Percentiles rank a stretch among this genome's conserved stretches.
These are phyloP conservation scores for Lagocephalus sceleratus DNA, from an alignment of 2,797 vertebrate genomes.

Conservation along the genomic window DNA sequence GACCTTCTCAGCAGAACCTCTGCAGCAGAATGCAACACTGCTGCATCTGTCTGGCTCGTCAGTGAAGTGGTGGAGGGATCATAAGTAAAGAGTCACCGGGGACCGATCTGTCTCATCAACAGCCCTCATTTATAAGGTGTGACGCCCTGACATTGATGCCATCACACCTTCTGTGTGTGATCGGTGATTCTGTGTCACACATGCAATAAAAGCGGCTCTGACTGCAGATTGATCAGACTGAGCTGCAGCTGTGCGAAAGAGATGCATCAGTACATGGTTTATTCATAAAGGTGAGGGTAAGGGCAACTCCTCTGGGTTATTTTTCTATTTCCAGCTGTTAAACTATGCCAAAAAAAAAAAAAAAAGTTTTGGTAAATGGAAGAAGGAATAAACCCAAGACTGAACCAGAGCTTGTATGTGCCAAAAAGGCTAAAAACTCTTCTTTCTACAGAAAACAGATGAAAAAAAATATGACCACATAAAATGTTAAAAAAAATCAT, in stretches of 20 bases:
- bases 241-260: background rate
- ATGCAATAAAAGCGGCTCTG: background rate
- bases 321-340: background rate
- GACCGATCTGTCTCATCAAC: slow-evolving; percentile 23
- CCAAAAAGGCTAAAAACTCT: background rate
- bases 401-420: background rate
- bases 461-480: too few species aligned
- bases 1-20: slow-evolving; percentile 1
- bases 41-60: background rate
- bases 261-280: background rate
- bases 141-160: background rate
- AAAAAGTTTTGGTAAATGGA: too few species aligned
- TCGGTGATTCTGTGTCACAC: background rate
- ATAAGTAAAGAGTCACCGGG: slow-evolving; percentile 4
- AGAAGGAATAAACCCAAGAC: too few species aligned
- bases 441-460: background rate
- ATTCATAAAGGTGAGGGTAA: slow-evolving; percentile 3
- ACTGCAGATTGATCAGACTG: background rate
- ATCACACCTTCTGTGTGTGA: background rate
- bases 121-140: slow-evolving; percentile 8
- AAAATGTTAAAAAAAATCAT: too few species aligned
- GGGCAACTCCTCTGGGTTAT: background rate
- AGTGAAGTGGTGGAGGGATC: slow-evolving; percentile 10
- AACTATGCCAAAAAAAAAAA: too few species aligned
- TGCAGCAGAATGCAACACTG: background rate